These are phyloP conservation scores for Rotaria socialis DNA, from an alignment of 2,888 invertebrate genomes.

Conservation along the genomic window DNA sequence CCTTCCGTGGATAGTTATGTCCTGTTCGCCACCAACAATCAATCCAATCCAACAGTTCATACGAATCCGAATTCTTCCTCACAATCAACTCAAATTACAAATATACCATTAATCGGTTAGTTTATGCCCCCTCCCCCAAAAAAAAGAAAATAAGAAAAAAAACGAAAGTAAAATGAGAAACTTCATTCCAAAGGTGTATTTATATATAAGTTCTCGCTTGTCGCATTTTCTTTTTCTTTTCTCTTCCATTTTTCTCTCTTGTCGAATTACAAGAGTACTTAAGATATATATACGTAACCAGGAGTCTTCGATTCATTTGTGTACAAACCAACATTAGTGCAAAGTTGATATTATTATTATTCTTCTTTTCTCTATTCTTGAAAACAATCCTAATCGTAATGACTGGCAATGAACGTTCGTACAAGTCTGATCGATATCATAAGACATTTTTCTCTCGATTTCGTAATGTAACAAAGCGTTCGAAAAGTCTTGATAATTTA, in stretches of 20 bases:
- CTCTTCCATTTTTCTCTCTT: not conserved
- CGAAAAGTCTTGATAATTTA: conserved; percentile 22
- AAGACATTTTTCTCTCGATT: not conserved
- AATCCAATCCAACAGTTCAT: not conserved
- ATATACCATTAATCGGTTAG: conserved; percentile 34
- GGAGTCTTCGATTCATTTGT: not conserved
- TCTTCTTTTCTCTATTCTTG: not conserved
- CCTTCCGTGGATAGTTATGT: conserved; percentile 1
- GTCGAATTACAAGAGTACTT: conserved; percentile 15
- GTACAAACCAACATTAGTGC: not conserved
- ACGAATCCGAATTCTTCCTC: not conserved
- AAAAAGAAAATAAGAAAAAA: not conserved
- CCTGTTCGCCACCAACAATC: not conserved
- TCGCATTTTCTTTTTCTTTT: not conserved
- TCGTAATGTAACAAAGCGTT: not conserved
- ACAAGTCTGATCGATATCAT: not conserved
- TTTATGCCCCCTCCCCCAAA: not conserved
- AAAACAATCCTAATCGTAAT: not conserved
- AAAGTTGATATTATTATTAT: not conserved
- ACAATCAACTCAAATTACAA: not conserved
- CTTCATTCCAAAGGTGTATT: not conserved
- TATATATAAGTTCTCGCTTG: not conserved
- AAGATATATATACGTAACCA: not conserved
- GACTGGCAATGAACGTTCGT: not conserved
- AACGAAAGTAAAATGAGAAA: not conserved